A percentile compares a stretch with the other conserved stretches of the same genome.
Conservation (phyloP, 1,140 invertebrate species). For the Araneus ventricosus region DNA sequence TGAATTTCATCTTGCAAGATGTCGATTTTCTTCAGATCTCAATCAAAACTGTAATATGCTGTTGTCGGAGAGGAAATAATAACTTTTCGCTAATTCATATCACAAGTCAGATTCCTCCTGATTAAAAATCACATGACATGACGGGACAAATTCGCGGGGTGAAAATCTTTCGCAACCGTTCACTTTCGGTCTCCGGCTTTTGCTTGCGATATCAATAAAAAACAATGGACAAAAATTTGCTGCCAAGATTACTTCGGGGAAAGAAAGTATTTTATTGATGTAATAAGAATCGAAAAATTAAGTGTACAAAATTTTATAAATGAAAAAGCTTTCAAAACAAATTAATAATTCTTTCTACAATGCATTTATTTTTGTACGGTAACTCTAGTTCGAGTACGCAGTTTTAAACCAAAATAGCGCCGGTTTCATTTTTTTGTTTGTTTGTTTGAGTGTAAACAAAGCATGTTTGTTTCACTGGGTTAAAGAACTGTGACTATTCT, state of each 20-base stretch:
- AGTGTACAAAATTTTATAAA: no score
- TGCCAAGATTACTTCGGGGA: not conserved
- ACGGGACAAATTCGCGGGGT: not conserved
- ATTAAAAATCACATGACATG: conserved; percentile 5
- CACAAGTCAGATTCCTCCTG: not conserved
- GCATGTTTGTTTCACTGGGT: no score
- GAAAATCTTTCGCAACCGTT: not conserved
- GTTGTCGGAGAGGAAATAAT: not conserved
- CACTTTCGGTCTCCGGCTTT: not conserved
- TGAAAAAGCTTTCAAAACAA: no score
- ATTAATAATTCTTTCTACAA: not conserved
- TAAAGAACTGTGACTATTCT: no score
- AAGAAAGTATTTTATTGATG: not conserved
- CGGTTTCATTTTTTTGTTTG: not conserved
- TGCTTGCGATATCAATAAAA: no score
- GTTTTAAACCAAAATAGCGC: not conserved
- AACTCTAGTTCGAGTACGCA: not conserved
- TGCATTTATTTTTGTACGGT: not conserved
- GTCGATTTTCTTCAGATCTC: not conserved
- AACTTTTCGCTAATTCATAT: not conserved
- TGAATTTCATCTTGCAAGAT: conserved; percentile 1
- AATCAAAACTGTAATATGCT: no score
- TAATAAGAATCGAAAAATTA: not conserved
- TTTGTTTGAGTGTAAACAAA: no score
- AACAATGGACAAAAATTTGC: not conserved